phyloP scores from a whole-genome alignment of 2,113 vertebrate genomes.

The Scomber colias region DNA sequence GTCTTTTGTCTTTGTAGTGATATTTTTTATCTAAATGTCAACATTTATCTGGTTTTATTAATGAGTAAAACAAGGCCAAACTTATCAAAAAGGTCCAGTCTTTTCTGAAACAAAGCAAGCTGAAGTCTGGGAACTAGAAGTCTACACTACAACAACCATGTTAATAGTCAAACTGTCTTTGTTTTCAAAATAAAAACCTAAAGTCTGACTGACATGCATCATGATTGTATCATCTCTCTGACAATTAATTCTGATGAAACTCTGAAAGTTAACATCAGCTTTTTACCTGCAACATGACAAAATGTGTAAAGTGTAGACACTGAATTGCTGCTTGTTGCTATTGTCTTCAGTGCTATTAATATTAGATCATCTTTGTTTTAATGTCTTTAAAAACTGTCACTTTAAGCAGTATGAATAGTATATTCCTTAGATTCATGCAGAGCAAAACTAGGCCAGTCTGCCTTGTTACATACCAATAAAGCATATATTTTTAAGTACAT shows the following conservation, averaged over 20 bases:
- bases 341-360: not conserved
- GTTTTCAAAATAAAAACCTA: not conserved
- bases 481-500: not conserved
- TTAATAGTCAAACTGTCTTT: not conserved
- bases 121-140: not conserved
- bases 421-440: not conserved
- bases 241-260: not conserved
- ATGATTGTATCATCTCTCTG: not conserved
- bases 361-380: not conserved
- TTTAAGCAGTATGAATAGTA: not conserved
- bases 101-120: not conserved
- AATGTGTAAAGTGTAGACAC: no score
- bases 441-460: not conserved
- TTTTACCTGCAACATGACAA: no score
- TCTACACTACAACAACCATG: not conserved
- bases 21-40: not conserved
- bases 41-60: not conserved
- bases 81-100: not conserved
- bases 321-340: slow-evolving; percentile 1
- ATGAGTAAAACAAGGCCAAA: not conserved
- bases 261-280: not conserved
- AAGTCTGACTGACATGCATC: not conserved
- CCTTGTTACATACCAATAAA: not conserved
- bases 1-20: no score
- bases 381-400: not conserved